Base-by-base conservation (phyloP, 1,140 invertebrate species). In the Solenopsis invicta region DNA sequence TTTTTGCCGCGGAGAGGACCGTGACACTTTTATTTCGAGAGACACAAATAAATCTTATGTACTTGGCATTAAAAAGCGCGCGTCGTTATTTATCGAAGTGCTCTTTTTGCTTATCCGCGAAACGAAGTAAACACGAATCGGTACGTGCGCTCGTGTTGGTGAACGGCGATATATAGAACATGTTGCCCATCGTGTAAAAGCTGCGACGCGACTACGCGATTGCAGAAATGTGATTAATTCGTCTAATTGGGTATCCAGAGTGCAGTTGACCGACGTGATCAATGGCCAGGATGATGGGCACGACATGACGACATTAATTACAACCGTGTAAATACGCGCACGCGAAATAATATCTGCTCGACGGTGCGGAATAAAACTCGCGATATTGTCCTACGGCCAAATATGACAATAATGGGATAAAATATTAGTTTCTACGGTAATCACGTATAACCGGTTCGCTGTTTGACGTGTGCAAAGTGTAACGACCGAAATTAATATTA, bases 301-400 rank as follows among this genome's bases (percentile, higher is more conserved):
- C n/a, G n/a, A n/a, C n/a, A n/a, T n/a, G n/a, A n/a, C 29, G 80
- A 61, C 41, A 74, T 75, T 84, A 84, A 84, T 84, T 84, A 75
- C 69, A 75, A 61, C 21, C n/a, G 80, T 75, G 56, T 84, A 84
- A 84, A 84, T 75, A 62, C 54, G 45, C 41, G 69, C 34, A 52
- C 34, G 41, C 34, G 29, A 56, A 61, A 61, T 45, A 74, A 84
- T 84, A 75, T 84, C 80, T 75, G 80, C 29, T 50, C 80, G 18
- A 62, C 21, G 18, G 45, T 24, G 16, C 69, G 45, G 54, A 62
- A 50, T 84, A 84, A 84, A 84, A 75, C 18, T 18, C 67, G 18
- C 24, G 41, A 41, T 75, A 75, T 81, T 81, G 64, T 84, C 41
- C 67, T 34, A 48, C 29, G 9, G 56, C 4, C n/a, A 24, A 45